These are phyloP conservation scores for Drosophila repletoides DNA, from an alignment of 1,140 invertebrate genomes.

Conservation along the genomic window DNA sequence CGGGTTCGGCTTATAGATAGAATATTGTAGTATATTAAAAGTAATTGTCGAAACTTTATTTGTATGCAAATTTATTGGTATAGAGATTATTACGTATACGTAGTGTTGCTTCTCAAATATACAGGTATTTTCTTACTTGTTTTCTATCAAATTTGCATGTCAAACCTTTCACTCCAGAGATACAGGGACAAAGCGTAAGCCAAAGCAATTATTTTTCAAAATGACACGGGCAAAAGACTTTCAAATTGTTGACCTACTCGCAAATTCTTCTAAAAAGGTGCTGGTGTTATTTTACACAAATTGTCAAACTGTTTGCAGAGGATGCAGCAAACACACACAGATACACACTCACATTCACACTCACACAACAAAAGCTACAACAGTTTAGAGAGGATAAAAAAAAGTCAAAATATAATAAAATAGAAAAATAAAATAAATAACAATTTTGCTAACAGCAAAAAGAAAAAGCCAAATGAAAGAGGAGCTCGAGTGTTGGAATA, in stretches of 20 bases:
- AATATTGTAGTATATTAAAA: too few species aligned
- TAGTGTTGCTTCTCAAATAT: not conserved
- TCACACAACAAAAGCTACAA: not conserved
- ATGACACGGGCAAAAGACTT: conserved; percentile 40
- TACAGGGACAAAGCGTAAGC: conserved; percentile 31
- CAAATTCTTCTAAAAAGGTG: conserved; percentile 12
- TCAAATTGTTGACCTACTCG: conserved; percentile 34
- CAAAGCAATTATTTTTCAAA: conserved; percentile 46
- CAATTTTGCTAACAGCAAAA: conserved; percentile 44
- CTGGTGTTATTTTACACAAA: conserved; percentile 24
- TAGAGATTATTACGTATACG: too few species aligned
- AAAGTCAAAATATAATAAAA: conserved; percentile 46
- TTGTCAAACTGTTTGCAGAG: conserved; percentile 37
- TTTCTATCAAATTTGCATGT: conserved; percentile 32
- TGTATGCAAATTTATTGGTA: not conserved
- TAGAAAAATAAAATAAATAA: conserved; percentile 54
- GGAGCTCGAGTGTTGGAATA: not conserved
- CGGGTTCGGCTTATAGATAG: not conserved
- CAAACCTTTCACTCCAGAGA: conserved; percentile 1
- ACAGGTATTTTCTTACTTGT: conserved; percentile 3
- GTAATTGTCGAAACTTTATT: too few species aligned
- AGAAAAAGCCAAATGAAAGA: conserved; percentile 27
- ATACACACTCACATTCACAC: not conserved
- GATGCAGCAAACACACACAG: conserved; percentile 12
- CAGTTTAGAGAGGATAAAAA: not conserved